Percentiles rank a stretch among this genome's conserved stretches.
Evolutionary conservation across 53 echinoderm and acorn worm genomes (phyloP).

Genomic region (Crossaster papposus): DNA sequence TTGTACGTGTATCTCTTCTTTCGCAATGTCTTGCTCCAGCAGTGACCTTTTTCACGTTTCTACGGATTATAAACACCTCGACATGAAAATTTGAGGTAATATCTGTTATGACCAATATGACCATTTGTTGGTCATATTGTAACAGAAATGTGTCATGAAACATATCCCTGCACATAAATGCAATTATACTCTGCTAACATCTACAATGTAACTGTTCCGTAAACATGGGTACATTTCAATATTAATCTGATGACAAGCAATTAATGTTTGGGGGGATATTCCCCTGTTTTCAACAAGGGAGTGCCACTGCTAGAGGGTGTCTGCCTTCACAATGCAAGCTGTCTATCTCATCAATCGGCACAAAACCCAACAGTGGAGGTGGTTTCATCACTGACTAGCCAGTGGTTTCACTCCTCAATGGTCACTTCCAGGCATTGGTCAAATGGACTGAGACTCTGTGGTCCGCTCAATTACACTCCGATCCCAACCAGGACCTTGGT

Average conservation of each 20-base stretch:
- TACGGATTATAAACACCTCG: too few relatives aligned
- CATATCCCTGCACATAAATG: too few relatives aligned
- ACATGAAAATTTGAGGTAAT: too few relatives aligned
- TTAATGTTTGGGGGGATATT: neutral
- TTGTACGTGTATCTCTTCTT: too few relatives aligned
- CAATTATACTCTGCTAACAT: too few relatives aligned
- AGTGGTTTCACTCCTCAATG: conserved; percentile 37
- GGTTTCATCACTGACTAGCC: conserved; percentile 16
- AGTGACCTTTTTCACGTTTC: too few relatives aligned
- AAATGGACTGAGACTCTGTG: neutral
- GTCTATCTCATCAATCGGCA: conserved; percentile 21
- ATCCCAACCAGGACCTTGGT: neutral
- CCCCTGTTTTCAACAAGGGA: neutral
- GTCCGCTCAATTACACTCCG: neutral
- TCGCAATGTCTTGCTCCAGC: too few relatives aligned
- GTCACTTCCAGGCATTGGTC: conserved; percentile 48
- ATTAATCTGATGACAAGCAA: neutral
- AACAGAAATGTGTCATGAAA: too few relatives aligned
- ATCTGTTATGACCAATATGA: too few relatives aligned
- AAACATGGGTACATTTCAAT: neutral
- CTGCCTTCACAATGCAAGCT: neutral
- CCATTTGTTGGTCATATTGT: too few relatives aligned
- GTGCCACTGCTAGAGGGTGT: conserved; percentile 9
- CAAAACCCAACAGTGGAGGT: conserved; percentile 16
- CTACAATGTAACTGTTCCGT: too few relatives aligned